Evolutionary conservation across 2,797 vertebrate species (phyloP), one percentile per base, ranked within the genome.

Genomic region (Pantherophis alleghaniensis): DNA sequence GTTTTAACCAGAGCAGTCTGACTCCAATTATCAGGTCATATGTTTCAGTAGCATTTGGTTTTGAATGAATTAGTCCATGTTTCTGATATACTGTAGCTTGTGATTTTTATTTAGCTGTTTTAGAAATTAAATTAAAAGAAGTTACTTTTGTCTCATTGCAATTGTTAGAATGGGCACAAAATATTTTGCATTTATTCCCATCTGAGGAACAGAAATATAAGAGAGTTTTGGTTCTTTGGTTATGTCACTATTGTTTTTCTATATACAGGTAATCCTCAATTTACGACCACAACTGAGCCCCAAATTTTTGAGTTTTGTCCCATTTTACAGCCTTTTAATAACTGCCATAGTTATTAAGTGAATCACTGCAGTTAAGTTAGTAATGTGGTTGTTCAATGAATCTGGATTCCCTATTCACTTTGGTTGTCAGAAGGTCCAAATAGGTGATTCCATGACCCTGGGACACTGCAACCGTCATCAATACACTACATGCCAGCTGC

Each of bases 101-200:
- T 95, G 56, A 6, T 90, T 90, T 92, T 94, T 83, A 18, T 91
- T 94, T 86, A n/a, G 60, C 88, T 87, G 66, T 90, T 90, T 53
- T 16, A 69, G 87, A 91, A 92, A 42, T 93, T 93, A 91, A 93
- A 91, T 93, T 87, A 56, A 94, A 95, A 47, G 47, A 93, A 93
- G 90, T n/a, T 55, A 24, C 32, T 56, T 74, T 93, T 93, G 28
- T 91, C 37, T 56, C 5, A 3, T 13, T 26, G 6, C 28, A 90
- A 20, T n/a, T 11, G 9, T 59, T 74, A 37, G 26, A 88, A 24
- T 74, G 55, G 59, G n/a, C 14, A n/a, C 7, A 86, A 51, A 90
- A 14, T 87, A n/a, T 55, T 24, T 5, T 56, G 0, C 13, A 74
- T 79, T 37, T n/a, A 66, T 90, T 66, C 86, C 55, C 18, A 28